A percentile compares a stretch with the other conserved stretches of the same genome.
phyloP scores from a whole-genome alignment of 2,113 vertebrate genomes.

The Piprites chloris region DNA sequence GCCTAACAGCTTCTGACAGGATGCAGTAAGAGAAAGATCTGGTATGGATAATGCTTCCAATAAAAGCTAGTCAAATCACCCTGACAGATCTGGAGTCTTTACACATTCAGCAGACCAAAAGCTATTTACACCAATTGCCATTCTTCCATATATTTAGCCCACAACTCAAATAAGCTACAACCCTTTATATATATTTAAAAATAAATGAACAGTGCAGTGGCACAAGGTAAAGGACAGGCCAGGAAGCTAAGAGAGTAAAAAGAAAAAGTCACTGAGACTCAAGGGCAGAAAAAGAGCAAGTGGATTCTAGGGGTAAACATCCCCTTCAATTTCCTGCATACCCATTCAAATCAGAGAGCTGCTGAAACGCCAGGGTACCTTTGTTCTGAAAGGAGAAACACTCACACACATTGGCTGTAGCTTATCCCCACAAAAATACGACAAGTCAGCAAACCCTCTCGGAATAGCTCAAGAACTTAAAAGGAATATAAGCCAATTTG shows the following conservation, averaged over 20 bases:
- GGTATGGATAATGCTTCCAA: not conserved
- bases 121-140: slow-evolving; percentile 2
- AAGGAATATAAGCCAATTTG: not conserved
- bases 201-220: not conserved
- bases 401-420: not conserved
- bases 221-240: not conserved
- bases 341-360: not conserved
- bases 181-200: not conserved
- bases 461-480: not conserved
- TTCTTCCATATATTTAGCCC: not conserved
- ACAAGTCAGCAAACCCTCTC: not conserved
- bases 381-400: not conserved
- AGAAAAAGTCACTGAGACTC: not conserved
- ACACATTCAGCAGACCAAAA: slow-evolving; percentile 16
- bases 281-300: not conserved
- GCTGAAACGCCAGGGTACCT: not conserved
- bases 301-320: not conserved
- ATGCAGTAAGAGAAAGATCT: not conserved
- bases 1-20: not conserved
- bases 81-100: not conserved
- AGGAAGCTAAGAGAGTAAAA: not conserved
- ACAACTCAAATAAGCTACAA: not conserved
- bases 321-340: not conserved
- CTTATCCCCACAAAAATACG: not conserved
- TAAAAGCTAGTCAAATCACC: not conserved